Conservation (phyloP, 2,797 vertebrate species). For the Iguana delicatissima region DNA sequence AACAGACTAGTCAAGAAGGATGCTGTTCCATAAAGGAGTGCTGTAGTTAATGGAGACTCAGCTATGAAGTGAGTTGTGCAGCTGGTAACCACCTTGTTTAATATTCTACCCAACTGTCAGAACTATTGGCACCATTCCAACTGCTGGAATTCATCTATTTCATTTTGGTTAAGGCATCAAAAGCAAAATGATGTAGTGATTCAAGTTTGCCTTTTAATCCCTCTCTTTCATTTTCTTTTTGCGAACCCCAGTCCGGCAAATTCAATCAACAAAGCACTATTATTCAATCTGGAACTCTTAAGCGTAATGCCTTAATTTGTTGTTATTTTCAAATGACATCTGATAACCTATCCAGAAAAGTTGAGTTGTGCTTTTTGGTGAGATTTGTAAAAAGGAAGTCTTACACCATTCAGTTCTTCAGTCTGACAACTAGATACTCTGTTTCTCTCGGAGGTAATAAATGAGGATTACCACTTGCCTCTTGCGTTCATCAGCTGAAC, state of each 20-base stretch:
- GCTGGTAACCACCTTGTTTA: neutral
- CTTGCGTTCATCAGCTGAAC: constrained; percentile 35
- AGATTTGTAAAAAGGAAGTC: constrained; percentile 18
- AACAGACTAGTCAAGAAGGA: neutral
- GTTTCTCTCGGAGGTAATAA: constrained; percentile 28
- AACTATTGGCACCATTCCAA: neutral
- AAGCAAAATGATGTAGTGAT: neutral
- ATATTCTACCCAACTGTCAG: too few relatives aligned
- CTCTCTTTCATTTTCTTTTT: constrained; percentile 25
- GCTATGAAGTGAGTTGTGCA: neutral
- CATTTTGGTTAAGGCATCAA: constrained; percentile 30
- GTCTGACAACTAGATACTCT: neutral
- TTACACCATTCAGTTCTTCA: neutral
- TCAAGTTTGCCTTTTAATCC: constrained; percentile 43
- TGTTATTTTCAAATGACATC: constrained; percentile 44
- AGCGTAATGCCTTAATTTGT: constrained; percentile 25
- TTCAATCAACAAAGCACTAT: constrained; percentile 45
- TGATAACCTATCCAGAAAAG: constrained; percentile 46
- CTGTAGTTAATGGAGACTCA: neutral
- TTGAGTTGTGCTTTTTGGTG: constrained; percentile 38
- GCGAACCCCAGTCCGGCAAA: constrained; percentile 46
- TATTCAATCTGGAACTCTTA: constrained; percentile 31
- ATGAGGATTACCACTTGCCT: constrained; percentile 3
- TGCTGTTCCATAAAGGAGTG: neutral
- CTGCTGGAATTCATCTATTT: neutral